Conservation (phyloP, 2,797 vertebrate species). For the Micrastur ruficollis region DNA sequence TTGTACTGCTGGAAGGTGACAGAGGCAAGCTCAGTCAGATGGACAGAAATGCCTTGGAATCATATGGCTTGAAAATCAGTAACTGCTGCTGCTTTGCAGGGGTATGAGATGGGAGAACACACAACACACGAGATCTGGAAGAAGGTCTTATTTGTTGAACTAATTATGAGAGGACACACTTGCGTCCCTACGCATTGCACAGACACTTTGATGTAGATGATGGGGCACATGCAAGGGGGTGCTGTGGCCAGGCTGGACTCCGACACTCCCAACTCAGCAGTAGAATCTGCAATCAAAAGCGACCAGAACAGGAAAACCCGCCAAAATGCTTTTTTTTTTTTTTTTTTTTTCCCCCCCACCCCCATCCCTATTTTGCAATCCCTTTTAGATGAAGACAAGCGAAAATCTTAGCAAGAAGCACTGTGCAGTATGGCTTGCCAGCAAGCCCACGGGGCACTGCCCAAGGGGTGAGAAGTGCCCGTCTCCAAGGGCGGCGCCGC, state of each 20-base stretch:
- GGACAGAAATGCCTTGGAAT: not conserved
- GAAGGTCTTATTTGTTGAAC: not conserved
- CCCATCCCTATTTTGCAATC: not conserved
- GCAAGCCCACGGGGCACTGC: fast-evolving
- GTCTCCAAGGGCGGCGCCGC: not conserved
- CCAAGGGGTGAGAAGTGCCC: not conserved
- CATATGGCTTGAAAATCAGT: not conserved
- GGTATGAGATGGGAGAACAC: not conserved
- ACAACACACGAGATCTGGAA: not conserved
- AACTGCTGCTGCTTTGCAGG: not conserved
- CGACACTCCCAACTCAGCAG: not conserved
- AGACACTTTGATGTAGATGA: not conserved
- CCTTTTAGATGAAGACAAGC: not conserved
- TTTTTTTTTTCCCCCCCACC: fast-evolving
- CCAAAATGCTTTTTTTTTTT: fast-evolving
- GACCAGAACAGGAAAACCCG: not conserved
- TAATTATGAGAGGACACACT: not conserved
- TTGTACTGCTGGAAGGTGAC: not conserved
- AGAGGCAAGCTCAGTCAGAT: not conserved
- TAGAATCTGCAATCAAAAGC: not conserved
- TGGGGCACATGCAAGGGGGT: not conserved
- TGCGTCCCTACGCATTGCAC: not conserved
- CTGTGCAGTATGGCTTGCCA: not conserved
- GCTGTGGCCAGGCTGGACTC: not conserved
- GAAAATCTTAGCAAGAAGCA: not conserved